Evolutionary conservation across 2,797 vertebrate genomes (phyloP).

Genomic region (Eospalax fontanierii): DNA sequence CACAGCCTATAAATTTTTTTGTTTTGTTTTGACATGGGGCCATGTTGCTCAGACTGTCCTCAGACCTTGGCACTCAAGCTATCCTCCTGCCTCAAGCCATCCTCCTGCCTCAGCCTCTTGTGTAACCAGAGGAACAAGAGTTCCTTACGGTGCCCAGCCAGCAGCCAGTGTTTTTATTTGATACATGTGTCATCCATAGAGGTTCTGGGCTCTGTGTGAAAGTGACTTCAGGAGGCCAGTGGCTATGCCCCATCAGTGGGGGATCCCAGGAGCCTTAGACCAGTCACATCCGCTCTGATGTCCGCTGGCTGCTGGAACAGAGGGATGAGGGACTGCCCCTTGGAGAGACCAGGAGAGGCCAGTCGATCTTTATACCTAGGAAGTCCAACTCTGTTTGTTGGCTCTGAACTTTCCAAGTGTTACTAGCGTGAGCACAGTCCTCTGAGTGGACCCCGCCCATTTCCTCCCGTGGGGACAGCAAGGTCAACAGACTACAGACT

Average conservation of each 20-base stretch:
- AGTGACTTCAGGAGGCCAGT: not conserved
- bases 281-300: not conserved
- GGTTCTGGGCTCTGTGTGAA: not conserved
- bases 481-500: not conserved
- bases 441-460: not conserved
- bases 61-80: not conserved
- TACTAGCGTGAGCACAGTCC: not conserved
- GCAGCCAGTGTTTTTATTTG: not conserved
- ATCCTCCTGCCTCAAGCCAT: not conserved
- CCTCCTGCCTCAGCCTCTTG: not conserved
- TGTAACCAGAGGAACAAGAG: too few relatives aligned
- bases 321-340: not conserved
- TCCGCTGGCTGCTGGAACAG: not conserved
- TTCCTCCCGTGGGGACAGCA: rapidly evolving
- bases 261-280: not conserved
- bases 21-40: not conserved
- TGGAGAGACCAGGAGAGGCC: not conserved
- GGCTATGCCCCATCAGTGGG: rapidly evolving
- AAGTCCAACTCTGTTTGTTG: not conserved
- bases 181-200: not conserved
- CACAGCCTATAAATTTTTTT: not conserved
- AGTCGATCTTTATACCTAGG: not conserved
- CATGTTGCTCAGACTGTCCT: not conserved
- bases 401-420: not conserved
- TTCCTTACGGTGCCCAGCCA: not conserved